Conservation (phyloP, 1,140 invertebrate genomes). For the Eupristina koningsbergeri region DNA sequence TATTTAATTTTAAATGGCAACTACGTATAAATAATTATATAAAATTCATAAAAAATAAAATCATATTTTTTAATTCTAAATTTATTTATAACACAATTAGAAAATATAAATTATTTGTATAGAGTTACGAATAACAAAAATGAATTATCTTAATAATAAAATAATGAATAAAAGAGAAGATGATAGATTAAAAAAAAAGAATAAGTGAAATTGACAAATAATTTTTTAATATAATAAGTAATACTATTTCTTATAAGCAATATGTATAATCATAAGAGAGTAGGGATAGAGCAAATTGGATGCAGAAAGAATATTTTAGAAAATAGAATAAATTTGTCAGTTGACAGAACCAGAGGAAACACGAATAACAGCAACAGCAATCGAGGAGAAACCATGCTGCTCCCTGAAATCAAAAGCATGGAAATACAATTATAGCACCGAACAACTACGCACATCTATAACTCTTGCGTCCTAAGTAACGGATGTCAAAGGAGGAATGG, state of each 20-base stretch:
- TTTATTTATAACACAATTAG: too few species aligned
- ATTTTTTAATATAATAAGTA: not conserved
- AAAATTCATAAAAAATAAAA: too few species aligned
- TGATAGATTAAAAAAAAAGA: too few species aligned
- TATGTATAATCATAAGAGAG: not conserved
- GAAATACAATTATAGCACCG: conserved; percentile 69
- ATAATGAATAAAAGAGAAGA: too few species aligned
- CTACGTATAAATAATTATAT: too few species aligned
- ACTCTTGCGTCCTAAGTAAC: not conserved
- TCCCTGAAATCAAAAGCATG: conserved; percentile 54
- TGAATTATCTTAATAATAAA: too few species aligned
- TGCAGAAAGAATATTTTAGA: too few species aligned
- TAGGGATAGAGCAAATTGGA: not conserved
- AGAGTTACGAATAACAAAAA: too few species aligned
- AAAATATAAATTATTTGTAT: too few species aligned
- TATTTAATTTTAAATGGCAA: too few species aligned
- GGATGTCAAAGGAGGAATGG: not conserved
- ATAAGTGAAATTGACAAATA: too few species aligned
- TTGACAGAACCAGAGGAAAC: not conserved
- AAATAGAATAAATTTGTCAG: not conserved
- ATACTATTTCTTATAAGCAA: not conserved
- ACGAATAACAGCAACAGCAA: not conserved
- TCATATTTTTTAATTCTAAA: too few species aligned
- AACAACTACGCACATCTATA: conserved; percentile 59
- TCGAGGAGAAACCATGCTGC: conserved; percentile 8